These are phyloP conservation scores for Spatulosminthurus flaviceps DNA, from an alignment of 2,888 invertebrate species.

Conservation along the genomic window DNA sequence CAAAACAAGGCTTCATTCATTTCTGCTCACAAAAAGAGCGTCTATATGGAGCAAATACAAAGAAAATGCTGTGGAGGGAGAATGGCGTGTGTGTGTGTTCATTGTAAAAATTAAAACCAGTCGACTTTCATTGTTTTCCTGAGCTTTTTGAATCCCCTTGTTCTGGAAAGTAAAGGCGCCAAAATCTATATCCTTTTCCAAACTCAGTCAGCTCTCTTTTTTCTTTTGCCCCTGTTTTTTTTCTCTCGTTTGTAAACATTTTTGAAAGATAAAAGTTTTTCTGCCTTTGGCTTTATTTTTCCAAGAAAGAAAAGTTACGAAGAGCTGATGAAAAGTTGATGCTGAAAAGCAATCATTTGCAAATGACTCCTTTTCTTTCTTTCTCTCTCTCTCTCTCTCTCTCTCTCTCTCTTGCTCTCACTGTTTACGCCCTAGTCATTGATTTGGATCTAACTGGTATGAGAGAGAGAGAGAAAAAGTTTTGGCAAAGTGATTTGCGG, in stretches of 20 bases:
- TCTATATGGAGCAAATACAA: too few species aligned
- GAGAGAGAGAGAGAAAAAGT: neutral
- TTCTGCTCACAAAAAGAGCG: too few species aligned
- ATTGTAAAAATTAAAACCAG: constrained; percentile 27
- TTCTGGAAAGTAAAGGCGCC: neutral
- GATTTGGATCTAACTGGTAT: neutral
- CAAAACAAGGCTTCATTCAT: too few species aligned
- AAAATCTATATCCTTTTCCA: neutral
- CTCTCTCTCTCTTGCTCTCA: neutral
- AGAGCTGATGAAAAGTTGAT: constrained; percentile 13
- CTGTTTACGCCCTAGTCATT: constrained; percentile 38
- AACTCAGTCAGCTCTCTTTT: neutral
- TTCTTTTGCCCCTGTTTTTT: too few species aligned
- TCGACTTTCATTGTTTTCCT: constrained; percentile 3
- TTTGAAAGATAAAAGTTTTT: neutral
- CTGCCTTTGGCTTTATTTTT: too few species aligned
- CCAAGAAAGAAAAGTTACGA: neutral
- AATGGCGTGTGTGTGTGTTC: too few species aligned
- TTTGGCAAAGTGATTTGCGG: constrained; percentile 11
- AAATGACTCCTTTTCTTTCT: constrained; percentile 24
- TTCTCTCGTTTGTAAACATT: neutral
- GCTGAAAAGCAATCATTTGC: constrained; percentile 37
- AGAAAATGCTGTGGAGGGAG: too few species aligned
- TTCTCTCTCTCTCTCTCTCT: too few species aligned
- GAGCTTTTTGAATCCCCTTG: neutral